Evolutionary conservation across 2,113 vertebrate species (phyloP).

Genomic region (Gasterosteus aculeatus): DNA sequence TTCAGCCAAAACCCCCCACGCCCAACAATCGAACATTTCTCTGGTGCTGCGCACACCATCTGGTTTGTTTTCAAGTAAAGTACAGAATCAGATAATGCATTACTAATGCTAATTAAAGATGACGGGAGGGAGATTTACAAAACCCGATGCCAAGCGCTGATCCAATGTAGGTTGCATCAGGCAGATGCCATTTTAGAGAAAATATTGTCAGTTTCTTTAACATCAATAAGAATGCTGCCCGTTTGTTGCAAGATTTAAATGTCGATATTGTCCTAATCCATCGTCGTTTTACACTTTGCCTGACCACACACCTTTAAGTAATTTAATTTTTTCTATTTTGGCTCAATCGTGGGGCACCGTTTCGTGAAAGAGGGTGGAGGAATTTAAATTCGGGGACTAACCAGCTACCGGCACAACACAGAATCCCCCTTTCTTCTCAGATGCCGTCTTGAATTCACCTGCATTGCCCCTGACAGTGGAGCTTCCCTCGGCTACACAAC

Average conservation of each 20-base stretch:
- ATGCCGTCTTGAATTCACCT: slow-evolving; percentile 79
- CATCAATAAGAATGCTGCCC: not conserved
- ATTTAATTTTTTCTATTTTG: not conserved
- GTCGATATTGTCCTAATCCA: not conserved
- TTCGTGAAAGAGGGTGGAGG: slow-evolving; percentile 2
- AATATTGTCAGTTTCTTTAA: slow-evolving; percentile 29
- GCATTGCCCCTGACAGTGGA: slow-evolving; percentile 76
- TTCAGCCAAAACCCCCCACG: slow-evolving; percentile 53
- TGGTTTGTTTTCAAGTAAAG: slow-evolving; percentile 68
- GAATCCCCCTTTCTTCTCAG: slow-evolving; percentile 43
- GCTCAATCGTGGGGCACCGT: not conserved
- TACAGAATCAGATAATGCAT: slow-evolving; percentile 57
- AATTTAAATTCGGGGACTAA: slow-evolving; percentile 19
- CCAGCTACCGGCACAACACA: slow-evolving; percentile 22
- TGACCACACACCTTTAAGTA: not conserved
- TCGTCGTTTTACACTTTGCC: not conserved
- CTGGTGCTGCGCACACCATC: slow-evolving; percentile 60
- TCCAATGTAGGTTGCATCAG: slow-evolving; percentile 49
- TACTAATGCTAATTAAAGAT: slow-evolving; percentile 71
- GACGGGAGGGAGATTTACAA: slow-evolving; percentile 63
- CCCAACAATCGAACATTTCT: slow-evolving; percentile 43
- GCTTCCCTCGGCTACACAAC: slow-evolving; percentile 79
- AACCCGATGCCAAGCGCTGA: slow-evolving; percentile 47
- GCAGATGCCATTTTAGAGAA: slow-evolving; percentile 46
- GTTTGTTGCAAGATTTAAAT: not conserved